These are phyloP conservation scores for Dendrocincla fuliginosa DNA, from an alignment of 2,797 vertebrate species.

Conservation along the genomic window DNA sequence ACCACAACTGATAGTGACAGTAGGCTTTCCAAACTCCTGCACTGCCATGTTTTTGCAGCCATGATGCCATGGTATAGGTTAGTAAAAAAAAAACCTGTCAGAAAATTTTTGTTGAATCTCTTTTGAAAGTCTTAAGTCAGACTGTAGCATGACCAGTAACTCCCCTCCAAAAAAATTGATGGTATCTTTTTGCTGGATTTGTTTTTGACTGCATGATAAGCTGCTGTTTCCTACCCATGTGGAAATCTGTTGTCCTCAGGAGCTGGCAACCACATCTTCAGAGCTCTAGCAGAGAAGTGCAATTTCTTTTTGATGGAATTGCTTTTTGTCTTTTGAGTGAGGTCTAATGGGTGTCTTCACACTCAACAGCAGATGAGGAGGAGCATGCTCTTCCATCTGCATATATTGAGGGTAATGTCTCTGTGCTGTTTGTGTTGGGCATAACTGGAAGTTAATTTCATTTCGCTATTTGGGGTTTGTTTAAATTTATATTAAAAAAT, in stretches of 20 bases:
- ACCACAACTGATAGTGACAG: neutral
- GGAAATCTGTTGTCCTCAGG: neutral
- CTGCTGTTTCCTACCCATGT: accelerated
- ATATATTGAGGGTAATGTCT: neutral
- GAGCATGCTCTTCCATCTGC: accelerated
- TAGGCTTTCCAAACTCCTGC: neutral
- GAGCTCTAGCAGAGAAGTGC: neutral
- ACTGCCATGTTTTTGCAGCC: neutral
- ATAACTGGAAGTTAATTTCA: neutral
- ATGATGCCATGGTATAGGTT: neutral
- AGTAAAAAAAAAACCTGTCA: neutral
- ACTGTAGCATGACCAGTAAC: neutral
- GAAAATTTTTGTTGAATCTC: neutral
- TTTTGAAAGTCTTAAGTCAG: neutral
- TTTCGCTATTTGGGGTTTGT: neutral
- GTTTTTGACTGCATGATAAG: neutral
- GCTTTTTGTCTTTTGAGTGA: neutral
- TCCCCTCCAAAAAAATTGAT: neutral
- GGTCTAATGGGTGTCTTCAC: neutral
- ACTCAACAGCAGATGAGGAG: neutral
- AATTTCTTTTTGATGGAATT: neutral
- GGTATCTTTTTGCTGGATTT: neutral
- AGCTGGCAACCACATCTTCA: neutral
- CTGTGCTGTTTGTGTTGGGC: neutral
- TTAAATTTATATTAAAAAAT: neutral